Base-by-base conservation (phyloP, 2,888 invertebrate species). In the Pterobdella sp. region DNA sequence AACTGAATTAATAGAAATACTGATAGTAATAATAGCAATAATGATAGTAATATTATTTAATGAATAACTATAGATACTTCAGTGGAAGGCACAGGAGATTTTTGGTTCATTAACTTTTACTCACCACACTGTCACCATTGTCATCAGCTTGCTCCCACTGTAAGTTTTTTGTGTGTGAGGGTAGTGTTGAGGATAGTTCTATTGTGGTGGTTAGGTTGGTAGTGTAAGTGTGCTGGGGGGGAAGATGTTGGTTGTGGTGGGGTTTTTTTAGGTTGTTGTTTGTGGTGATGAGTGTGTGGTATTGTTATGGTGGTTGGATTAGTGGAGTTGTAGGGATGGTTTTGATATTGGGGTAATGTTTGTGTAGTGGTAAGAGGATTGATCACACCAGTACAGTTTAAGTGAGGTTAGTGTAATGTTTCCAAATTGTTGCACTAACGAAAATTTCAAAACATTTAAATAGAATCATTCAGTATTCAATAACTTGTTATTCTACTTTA, bases 81-180 rank as follows among this genome's bases (percentile, higher is more conserved):
- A 37, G 86, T 90, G 68, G 86, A 87, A 35, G 84, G 84, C 67
- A 85, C 86, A 42, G 88, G 88, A 72, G 90, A 89, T 75, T 87
- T 89, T 37, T 90, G 92, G 89, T 91, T 93, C 81, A 87, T 93
- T 74, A 93, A 93, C 84, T 93, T 90, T 82, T 93, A 93, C 84
- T 92, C 92, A 0, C 90, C 92, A 1, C 89, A 89, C 81, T 93
- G 93, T 81, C 89, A 89, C 31, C 92, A 92, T 78, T 93, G 93
- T 80, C 92, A 92, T 81, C 87, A 87, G 76, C 85, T 93, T 78
- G 91, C 91, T 1, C 91, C 92, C 10, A 87, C 88, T 67, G 85
- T 86, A 78, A 81, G 83, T 73, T 29, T 66, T 7, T 14, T 42
- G 49, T 14, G 7, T 22, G 60, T 56, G 60, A 26, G 18, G 60